Percentiles rank a stretch among this genome's conserved stretches.
Evolutionary conservation across 2,797 vertebrate genomes (phyloP).

Genomic region (Peromyscus melanophrys): DNA sequence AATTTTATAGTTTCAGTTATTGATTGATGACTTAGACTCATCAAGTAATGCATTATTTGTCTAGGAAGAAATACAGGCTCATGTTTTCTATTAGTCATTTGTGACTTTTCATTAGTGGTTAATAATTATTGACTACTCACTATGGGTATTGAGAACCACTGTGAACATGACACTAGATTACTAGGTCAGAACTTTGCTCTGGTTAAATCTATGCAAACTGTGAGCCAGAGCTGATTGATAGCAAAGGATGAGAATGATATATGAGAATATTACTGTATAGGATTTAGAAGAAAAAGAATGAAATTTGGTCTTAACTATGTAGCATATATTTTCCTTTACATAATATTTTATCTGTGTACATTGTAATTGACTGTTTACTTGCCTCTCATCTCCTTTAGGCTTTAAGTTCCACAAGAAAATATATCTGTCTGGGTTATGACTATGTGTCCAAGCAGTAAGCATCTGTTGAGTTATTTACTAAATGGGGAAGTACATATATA

Average conservation of each 20-base stretch:
- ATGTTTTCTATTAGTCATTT: conserved; percentile 58
- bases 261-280: neutral
- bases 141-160: conserved; percentile 5
- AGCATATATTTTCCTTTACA: conserved; percentile 41
- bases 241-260: conserved; percentile 28
- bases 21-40: conserved; percentile 67
- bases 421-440: neutral
- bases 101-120: conserved; percentile 70
- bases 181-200: conserved; percentile 54
- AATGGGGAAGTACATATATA: neutral
- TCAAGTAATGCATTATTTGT: conserved; percentile 57
- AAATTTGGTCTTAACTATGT: conserved; percentile 28
- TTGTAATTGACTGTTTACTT: conserved; percentile 22
- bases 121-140: conserved; percentile 62
- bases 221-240: conserved; percentile 58
- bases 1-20: conserved; percentile 66
- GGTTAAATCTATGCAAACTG: neutral
- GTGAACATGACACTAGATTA: neutral
- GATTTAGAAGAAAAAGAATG: conserved; percentile 26
- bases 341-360: neutral
- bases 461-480: conserved; percentile 56
- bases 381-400: conserved; percentile 7
- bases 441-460: neutral
- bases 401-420: conserved; percentile 31
- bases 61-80: conserved; percentile 61